phyloP scores from a whole-genome alignment of 2,888 invertebrate genomes.

The Anthoptus insignis region DNA sequence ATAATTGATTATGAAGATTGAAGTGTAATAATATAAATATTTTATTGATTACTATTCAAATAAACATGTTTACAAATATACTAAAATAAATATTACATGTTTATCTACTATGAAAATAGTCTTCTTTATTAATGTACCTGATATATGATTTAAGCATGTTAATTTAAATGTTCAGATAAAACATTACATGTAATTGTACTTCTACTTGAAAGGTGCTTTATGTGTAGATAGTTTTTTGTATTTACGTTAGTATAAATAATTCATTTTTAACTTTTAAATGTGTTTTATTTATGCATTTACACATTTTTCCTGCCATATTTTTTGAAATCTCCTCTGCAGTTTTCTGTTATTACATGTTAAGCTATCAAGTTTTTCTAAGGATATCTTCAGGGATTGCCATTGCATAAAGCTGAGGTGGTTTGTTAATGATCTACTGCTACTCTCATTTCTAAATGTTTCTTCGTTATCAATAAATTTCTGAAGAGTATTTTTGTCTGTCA shows the following conservation, averaged over 20 bases:
- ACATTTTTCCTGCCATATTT: conserved; percentile 80
- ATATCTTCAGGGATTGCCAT: conserved; percentile 82
- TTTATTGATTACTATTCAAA: conserved; percentile 17
- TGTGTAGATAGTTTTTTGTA: conserved; percentile 56
- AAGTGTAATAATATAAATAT: neutral
- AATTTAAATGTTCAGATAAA: conserved; percentile 38
- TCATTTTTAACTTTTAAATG: conserved; percentile 45
- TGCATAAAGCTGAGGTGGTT: conserved; percentile 83
- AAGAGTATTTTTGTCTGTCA: conserved; percentile 63
- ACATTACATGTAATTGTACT: conserved; percentile 39
- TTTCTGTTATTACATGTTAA: conserved; percentile 63
- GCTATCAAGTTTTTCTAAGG: conserved; percentile 63
- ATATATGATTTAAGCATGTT: conserved; percentile 54
- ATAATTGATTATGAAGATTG: neutral
- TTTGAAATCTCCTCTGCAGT: conserved; percentile 70
- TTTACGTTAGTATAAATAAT: conserved; percentile 48
- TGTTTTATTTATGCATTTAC: conserved; percentile 72
- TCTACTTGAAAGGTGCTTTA: conserved; percentile 69
- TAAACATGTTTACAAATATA: conserved; percentile 14
- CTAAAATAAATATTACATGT: neutral
- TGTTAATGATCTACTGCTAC: conserved; percentile 64
- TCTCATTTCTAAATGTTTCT: conserved; percentile 67
- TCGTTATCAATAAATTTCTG: conserved; percentile 69
- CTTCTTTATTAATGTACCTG: conserved; percentile 62
- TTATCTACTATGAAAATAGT: conserved; percentile 39